phyloP scores from a whole-genome alignment of 1,140 invertebrate genomes.

The Andrena cerasifolii region DNA sequence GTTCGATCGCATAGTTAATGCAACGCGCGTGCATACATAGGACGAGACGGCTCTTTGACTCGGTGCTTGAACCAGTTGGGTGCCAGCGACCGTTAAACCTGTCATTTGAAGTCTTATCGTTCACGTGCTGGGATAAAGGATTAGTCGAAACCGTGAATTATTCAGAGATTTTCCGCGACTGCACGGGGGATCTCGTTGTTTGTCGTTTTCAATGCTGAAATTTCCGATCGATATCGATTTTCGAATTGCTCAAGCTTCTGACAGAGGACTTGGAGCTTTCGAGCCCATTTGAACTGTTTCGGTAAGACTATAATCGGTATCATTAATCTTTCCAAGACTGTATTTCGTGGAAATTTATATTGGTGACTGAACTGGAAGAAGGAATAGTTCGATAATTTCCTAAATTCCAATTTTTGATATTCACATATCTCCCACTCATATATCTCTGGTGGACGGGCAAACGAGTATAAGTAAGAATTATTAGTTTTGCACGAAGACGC shows the following conservation, averaged over 20 bases:
- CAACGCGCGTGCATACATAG: constrained; percentile 10
- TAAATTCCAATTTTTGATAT: no score
- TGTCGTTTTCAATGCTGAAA: neutral
- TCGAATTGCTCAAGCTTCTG: neutral
- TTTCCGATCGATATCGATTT: neutral
- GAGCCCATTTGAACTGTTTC: no score
- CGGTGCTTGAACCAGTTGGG: constrained; percentile 7
- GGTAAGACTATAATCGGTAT: no score
- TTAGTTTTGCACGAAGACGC: no score
- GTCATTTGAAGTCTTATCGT: constrained; percentile 44
- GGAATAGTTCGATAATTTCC: no score
- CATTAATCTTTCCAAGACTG: no score
- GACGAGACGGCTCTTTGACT: constrained; percentile 19
- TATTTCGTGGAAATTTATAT: no score
- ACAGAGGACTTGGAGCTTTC: no score
- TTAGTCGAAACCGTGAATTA: constrained; percentile 36
- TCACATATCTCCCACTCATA: no score
- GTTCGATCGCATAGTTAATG: constrained; percentile 48
- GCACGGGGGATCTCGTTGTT: neutral
- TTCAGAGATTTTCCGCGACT: constrained; percentile 6
- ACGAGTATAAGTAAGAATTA: no score
- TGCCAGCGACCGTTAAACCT: constrained; percentile 25
- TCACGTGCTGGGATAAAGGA: constrained; percentile 25
- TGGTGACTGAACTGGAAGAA: no score
- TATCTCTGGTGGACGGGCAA: no score